Conservation (phyloP, 2,888 invertebrate genomes). For the Encarsia formosa region DNA sequence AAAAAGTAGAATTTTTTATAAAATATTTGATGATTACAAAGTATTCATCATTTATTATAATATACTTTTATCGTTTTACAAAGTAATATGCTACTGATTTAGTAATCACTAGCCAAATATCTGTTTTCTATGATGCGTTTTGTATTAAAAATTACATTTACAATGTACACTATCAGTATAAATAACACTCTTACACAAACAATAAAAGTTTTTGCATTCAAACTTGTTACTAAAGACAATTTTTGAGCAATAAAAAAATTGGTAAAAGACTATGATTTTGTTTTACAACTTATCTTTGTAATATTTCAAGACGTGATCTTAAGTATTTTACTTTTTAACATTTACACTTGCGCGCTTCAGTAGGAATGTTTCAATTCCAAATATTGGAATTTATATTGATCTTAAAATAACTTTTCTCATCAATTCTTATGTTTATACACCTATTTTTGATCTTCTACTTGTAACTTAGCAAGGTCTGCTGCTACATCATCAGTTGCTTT, state of each 20-base stretch:
- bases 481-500: slow-evolving; percentile 24
- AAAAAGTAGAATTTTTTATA: no score
- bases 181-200: slow-evolving; percentile 34
- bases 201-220: slow-evolving; percentile 32
- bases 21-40: no score
- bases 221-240: slow-evolving; percentile 19
- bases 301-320: no score
- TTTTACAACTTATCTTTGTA: neutral
- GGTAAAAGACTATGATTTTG: neutral
- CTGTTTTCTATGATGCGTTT: slow-evolving; percentile 17
- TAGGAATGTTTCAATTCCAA: slow-evolving; percentile 31
- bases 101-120: slow-evolving; percentile 19
- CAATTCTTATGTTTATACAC: slow-evolving; percentile 14
- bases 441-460: slow-evolving; percentile 52
- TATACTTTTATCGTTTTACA: slow-evolving; percentile 20
- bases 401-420: slow-evolving; percentile 13
- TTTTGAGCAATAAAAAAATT: slow-evolving; percentile 24
- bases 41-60: slow-evolving; percentile 18
- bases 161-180: slow-evolving; percentile 35
- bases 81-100: slow-evolving; percentile 9
- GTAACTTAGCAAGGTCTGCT: slow-evolving; percentile 58
- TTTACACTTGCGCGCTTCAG: slow-evolving; percentile 17
- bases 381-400: slow-evolving; percentile 16
- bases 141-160: slow-evolving; percentile 38
- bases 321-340: neutral